Evolutionary conservation across 2,888 invertebrate genomes (phyloP).

Genomic region (Teleogryllus oceanicus): DNA sequence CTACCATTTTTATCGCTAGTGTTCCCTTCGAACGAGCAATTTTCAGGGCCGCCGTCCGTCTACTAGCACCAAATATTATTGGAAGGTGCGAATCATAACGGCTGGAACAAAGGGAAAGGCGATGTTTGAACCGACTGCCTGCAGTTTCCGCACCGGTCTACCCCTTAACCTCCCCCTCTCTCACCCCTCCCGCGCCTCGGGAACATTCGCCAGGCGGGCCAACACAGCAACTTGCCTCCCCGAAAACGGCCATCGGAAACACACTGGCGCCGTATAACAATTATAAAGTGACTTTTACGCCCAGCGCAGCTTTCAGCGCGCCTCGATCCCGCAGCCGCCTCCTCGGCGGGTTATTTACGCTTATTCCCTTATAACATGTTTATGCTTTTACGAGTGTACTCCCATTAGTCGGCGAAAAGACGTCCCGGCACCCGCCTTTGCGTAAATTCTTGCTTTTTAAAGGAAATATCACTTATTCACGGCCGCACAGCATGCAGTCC

Average conservation of each 20-base stretch:
- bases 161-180: no score
- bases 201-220: no score
- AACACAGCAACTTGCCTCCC: no score
- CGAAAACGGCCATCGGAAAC: not conserved
- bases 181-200: no score
- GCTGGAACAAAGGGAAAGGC: no score
- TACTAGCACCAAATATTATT: no score
- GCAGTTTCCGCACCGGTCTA: no score
- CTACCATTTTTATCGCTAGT: no score
- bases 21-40: no score
- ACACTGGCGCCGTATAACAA: conserved; percentile 18
- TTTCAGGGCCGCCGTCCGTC: no score
- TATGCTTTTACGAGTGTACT: conserved; percentile 18
- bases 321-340: not conserved
- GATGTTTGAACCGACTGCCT: no score
- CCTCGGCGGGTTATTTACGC: conserved; percentile 8
- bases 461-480: conserved; percentile 7
- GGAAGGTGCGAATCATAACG: no score
- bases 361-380: conserved; percentile 18
- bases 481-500: not conserved
- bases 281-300: conserved; percentile 18
- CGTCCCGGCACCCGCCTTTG: not conserved
- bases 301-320: not conserved
- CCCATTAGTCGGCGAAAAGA: not conserved
- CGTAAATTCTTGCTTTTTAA: conserved; percentile 7